Base-by-base conservation (phyloP, 2,888 invertebrate genomes). In the Scaptomyza parva region DNA sequence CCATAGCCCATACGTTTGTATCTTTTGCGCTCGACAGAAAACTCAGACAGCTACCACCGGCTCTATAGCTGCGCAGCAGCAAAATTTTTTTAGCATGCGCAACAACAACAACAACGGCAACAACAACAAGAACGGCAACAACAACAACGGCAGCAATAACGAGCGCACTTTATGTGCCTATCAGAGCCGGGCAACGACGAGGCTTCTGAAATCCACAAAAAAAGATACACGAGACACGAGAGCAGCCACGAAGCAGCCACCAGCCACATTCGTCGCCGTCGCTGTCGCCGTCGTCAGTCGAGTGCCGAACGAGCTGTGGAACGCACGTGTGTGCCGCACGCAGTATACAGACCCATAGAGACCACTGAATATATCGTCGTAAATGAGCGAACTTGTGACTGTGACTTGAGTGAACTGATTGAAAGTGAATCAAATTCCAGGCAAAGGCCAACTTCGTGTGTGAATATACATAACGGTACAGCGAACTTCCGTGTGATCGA, bases 291-390 rank as follows among this genome's bases (percentile, higher is more conserved):
- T 50, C 50, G 62, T 88, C 89, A 89, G 89, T 89, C 88, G 89
- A 89, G 86, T 81, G 70, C 88, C 89, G 89, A 89, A 81, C 84
- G 89, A 84, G 89, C 79, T 78, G 71, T 67, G 77, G 68, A 76
- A 76, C 80, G 87, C 86, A 89, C 87, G 89, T 88, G 80, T 78
- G 58, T 77, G 70, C 57, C 73, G 66, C 72, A 74, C 54, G 30
- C 43, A 55, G 45, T 55, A 40, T 20, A 22, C n/a, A 57, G 43
- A n/a, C 30, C 26, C 24, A 33, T 48, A 48, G 8, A 37, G 35
- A 37, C 26, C 17, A 24, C 17, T 1, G n/a, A 28, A 55, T 12
- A 20, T 17, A n/a, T n/a, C n/a, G n/a, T n/a, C 14, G 30, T 40
- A 51, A 12, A 24, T n/a, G n/a, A n/a, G n/a, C n/a, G n/a, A n/a